A percentile compares a stretch with the other conserved stretches of the same genome.
phyloP scores from a whole-genome alignment of 2,888 invertebrate species.

The Helicoverpa assulta region DNA sequence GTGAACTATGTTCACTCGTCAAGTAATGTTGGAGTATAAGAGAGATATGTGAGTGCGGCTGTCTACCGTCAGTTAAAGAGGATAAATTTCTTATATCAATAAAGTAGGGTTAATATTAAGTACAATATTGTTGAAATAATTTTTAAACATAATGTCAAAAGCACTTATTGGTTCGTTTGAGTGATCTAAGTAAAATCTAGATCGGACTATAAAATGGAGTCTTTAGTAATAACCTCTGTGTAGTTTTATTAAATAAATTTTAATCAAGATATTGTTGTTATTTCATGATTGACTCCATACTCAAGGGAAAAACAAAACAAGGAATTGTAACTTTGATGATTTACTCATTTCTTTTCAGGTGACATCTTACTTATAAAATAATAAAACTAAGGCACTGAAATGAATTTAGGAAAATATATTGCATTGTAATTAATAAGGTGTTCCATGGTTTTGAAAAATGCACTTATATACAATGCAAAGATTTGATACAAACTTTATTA shows the following conservation, averaged over 20 bases:
- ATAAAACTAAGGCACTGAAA: conserved; percentile 61
- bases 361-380: conserved; percentile 63
- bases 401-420: conserved; percentile 58
- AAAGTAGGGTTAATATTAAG: conserved; percentile 85
- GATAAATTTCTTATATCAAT: conserved; percentile 75
- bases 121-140: conserved; percentile 88
- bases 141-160: conserved; percentile 79
- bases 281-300: conserved; percentile 40
- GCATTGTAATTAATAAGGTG: conserved; percentile 65
- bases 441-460: conserved; percentile 51
- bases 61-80: conserved; percentile 56
- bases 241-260: conserved; percentile 88
- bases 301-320: conserved; percentile 64
- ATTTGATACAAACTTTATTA: conserved; percentile 62
- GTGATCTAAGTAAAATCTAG: conserved; percentile 84
- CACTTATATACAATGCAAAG: conserved; percentile 69
- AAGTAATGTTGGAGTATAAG: conserved; percentile 53
- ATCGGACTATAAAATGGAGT: conserved; percentile 80
- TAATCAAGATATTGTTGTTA: conserved; percentile 73
- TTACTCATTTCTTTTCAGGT: conserved; percentile 70
- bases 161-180: conserved; percentile 84
- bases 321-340: conserved; percentile 61
- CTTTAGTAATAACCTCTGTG: conserved; percentile 84
- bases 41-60: conserved; percentile 59
- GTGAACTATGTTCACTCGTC: conserved; percentile 51